Conservation (phyloP, 2,888 invertebrate species). For the Venusia cambrica region DNA sequence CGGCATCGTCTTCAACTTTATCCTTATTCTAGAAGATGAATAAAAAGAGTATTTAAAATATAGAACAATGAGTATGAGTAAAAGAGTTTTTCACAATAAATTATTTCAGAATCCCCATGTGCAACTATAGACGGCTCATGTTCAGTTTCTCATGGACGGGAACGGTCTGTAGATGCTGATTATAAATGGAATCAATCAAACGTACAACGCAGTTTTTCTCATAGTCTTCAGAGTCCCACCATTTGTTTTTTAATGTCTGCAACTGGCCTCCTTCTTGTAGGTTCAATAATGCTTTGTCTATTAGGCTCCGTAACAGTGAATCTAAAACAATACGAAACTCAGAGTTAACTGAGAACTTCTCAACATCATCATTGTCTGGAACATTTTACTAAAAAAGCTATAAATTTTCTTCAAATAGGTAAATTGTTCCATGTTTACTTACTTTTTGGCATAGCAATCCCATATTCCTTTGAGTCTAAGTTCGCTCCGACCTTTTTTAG, state of each 20-base stretch:
- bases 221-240: constrained; percentile 91
- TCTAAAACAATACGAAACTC: constrained; percentile 77
- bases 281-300: constrained; percentile 92
- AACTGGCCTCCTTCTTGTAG: constrained; percentile 93
- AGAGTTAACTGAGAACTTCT: neutral
- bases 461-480: constrained; percentile 91
- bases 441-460: constrained; percentile 92
- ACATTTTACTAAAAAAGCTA: too few species aligned
- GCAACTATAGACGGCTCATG: too few species aligned
- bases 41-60: neutral
- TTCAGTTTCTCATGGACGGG: too few species aligned
- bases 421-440: too few species aligned
- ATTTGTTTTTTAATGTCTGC: constrained; percentile 88
- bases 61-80: too few species aligned
- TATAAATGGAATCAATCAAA: neutral
- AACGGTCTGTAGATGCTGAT: too few species aligned
- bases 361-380: too few species aligned
- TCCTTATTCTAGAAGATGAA: constrained; percentile 30
- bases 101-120: too few species aligned
- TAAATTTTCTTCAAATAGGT: too few species aligned
- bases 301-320: constrained; percentile 85
- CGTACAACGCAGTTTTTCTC: constrained; percentile 49
- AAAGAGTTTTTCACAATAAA: too few species aligned
- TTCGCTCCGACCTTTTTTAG: constrained; percentile 89
- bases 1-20: constrained; percentile 69